These are phyloP conservation scores for Melanargia galathea DNA, from an alignment of 2,888 invertebrate species.

Conservation along the genomic window DNA sequence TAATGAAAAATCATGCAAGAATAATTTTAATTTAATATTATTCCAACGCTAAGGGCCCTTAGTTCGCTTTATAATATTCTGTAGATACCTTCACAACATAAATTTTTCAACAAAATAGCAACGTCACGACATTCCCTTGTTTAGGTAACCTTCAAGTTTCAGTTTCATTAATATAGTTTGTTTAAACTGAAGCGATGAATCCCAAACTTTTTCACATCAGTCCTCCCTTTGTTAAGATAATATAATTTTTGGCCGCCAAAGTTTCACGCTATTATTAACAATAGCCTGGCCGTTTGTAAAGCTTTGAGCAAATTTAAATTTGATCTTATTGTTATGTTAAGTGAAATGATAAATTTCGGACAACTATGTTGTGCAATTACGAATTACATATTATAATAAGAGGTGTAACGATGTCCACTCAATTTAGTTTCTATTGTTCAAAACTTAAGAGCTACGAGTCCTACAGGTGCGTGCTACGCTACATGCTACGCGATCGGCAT, in stretches of 20 bases:
- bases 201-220: conserved; percentile 34
- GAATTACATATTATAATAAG: neutral
- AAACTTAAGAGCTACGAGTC: too few species aligned
- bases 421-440: neutral
- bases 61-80: neutral
- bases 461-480: too few species aligned
- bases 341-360: conserved; percentile 21
- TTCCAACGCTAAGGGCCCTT: too few species aligned
- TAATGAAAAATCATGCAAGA: too few species aligned
- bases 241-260: conserved; percentile 35
- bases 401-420: neutral
- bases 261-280: conserved; percentile 33
- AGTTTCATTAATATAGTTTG: conserved; percentile 25
- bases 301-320: conserved; percentile 36
- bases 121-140: conserved; percentile 4
- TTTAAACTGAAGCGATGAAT: conserved; percentile 25
- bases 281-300: conserved; percentile 30
- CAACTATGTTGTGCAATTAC: conserved; percentile 28
- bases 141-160: conserved; percentile 26
- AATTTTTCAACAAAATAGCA: neutral
- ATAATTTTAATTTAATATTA: too few species aligned
- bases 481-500: too few species aligned
- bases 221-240: conserved; percentile 39
- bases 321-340: conserved; percentile 35
- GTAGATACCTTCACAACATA: neutral